Conservation (phyloP, 2,113 vertebrate species). For the Xerus inauris region DNA sequence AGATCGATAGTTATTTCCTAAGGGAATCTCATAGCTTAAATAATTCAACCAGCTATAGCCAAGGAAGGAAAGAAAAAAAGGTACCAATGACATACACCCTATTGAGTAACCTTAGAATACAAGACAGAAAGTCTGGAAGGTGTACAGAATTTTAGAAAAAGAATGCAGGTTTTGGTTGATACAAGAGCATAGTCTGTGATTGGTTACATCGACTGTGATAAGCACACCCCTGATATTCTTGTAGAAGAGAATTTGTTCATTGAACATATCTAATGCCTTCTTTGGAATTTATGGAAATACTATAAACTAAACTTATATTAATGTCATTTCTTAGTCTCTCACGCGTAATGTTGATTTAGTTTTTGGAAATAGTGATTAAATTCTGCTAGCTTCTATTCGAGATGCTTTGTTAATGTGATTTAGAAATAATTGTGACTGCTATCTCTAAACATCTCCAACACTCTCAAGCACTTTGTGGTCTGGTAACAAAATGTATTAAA, state of each 20-base stretch:
- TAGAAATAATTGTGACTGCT: constrained; percentile 28
- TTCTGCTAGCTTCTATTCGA: background rate
- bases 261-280: background rate
- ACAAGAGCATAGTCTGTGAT: background rate
- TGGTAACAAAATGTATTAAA: constrained; percentile 4
- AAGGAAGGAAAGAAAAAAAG: constrained; percentile 7
- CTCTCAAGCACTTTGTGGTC: constrained; percentile 2
- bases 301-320: background rate
- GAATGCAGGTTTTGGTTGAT: background rate
- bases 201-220: background rate
- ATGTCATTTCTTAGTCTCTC: background rate
- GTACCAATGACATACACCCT: background rate
- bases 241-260: background rate
- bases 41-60: constrained; percentile 53
- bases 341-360: constrained; percentile 22
- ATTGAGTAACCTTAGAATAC: background rate
- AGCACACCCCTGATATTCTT: background rate
- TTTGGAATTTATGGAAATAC: constrained; percentile 26
- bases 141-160: background rate
- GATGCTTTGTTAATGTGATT: background rate
- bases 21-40: constrained; percentile 46
- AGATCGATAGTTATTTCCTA: constrained; percentile 61
- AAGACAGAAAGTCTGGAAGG: background rate
- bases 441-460: background rate
- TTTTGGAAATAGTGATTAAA: background rate